Percentiles rank a stretch among this genome's conserved stretches.
These are phyloP conservation scores for Saguinus midas DNA, from an alignment of 2,113 vertebrate species.

Conservation along the genomic window DNA sequence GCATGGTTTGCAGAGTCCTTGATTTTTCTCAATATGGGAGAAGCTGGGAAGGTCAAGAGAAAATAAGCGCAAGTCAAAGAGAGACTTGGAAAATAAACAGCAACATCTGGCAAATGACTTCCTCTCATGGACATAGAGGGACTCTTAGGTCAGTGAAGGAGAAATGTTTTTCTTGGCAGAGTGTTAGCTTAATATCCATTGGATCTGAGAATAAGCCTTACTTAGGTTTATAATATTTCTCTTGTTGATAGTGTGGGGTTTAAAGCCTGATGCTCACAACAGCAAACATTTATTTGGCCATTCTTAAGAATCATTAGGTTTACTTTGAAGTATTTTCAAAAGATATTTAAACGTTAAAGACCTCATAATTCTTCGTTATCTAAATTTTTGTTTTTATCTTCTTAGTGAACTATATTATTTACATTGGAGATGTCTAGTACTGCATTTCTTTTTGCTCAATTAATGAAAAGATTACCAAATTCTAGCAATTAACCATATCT, in stretches of 20 bases:
- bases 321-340: slow-evolving; percentile 28
- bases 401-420: background rate
- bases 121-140: slow-evolving; percentile 77
- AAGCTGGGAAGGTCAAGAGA: slow-evolving; percentile 86
- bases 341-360: slow-evolving; percentile 11
- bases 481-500: background rate
- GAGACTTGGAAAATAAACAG: slow-evolving; percentile 85
- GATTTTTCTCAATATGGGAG: slow-evolving; percentile 80
- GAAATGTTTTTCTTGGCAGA: slow-evolving; percentile 84
- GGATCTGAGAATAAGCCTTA: slow-evolving; percentile 72
- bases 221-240: slow-evolving; percentile 63
- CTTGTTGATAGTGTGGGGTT: background rate
- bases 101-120: slow-evolving; percentile 87
- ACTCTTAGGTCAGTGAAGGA: slow-evolving; percentile 72
- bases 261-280: background rate
- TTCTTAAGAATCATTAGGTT: slow-evolving; percentile 9
- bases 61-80: slow-evolving; percentile 86
- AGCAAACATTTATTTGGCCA: background rate
- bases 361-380: background rate
- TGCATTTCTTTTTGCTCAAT: background rate
- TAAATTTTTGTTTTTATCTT: slow-evolving; percentile 38
- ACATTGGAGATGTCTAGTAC: background rate
- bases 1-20: slow-evolving; percentile 65
- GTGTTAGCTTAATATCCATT: slow-evolving; percentile 57
- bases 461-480: background rate